phyloP scores from a whole-genome alignment of 2,113 vertebrate genomes.

The Notiomystis cincta region DNA sequence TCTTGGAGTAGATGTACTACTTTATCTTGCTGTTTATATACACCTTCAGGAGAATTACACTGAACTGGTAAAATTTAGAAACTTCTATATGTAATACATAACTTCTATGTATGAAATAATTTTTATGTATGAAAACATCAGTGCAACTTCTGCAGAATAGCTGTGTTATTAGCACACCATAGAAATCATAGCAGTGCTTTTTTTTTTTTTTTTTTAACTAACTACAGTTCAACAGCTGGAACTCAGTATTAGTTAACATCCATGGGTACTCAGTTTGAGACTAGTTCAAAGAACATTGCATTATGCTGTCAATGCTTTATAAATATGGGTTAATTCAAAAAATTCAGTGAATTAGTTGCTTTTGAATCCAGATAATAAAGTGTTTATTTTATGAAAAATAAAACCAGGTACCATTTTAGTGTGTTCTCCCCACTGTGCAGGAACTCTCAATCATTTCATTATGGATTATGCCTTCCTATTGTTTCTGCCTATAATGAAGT shows the following conservation, averaged over 20 bases:
- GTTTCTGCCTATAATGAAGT: rapidly evolving
- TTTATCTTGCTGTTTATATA: slow-evolving; percentile 30
- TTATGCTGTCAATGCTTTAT: neutral
- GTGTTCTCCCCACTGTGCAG: neutral
- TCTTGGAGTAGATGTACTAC: slow-evolving; percentile 36
- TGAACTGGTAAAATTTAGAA: neutral
- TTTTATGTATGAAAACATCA: neutral
- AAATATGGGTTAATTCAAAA: neutral
- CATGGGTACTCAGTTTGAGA: neutral
- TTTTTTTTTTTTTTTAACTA: neutral
- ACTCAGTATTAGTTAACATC: neutral
- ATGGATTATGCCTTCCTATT: neutral
- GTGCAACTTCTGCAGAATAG: neutral
- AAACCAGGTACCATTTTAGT: neutral
- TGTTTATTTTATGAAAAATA: neutral
- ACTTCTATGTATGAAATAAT: no score
- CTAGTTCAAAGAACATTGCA: neutral
- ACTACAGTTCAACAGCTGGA: neutral
- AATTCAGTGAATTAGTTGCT: neutral
- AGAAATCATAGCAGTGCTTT: neutral
- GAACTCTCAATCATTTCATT: neutral
- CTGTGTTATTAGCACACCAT: neutral
- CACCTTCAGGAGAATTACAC: slow-evolving; percentile 30
- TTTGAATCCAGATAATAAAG: neutral
- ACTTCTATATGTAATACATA: neutral